Base-by-base conservation (phyloP, 2,888 invertebrate genomes). In the Choreutis nemorana region DNA sequence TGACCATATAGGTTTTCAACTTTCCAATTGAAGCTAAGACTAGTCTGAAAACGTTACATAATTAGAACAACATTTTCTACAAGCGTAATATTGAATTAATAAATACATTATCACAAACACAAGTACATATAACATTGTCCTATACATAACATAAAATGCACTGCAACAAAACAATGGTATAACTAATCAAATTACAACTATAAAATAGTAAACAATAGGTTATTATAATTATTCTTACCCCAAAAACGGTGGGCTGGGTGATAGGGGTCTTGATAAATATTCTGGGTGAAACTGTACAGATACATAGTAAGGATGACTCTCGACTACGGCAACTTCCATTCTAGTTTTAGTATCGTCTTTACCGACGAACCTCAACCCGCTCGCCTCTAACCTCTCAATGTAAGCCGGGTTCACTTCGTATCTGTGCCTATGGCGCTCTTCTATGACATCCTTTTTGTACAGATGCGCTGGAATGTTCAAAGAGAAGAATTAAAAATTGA, bases 251-350 rank as follows among this genome's bases (percentile, higher is more conserved):
- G 98, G 94, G 12, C 97, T 97, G 0, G 97, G 96, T 29, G 86
- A 87, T 39, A 96, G 66, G 0, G 97, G 97, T 2, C 97, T 82
- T 0, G 95, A 94, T 35, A 96, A 79, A 62, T 98, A 99, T 65
- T 99, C 99, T 0, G 99, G 99, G 70, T 99, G 99, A 72, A 90
- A 99, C 70, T 99, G 99, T 2, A 96, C 96, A 0, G 91, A 91
- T 3, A 97, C 91, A 59, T 91, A 99, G 66, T 91, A 99, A 0
- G 91, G 91, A 72, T 99, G 98, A 29, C 81, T 83, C 30, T 87
- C 85, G 9, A 98, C 73, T 52, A 94, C 90, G 26, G 95, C 83
- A 16, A 98, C 90, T 75, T 99, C 98, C 97, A 99, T 98, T 14
- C 98, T 83, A 32, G 87, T 83, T 31, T 87, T 84, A n/a, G 87